A percentile compares a stretch with the other conserved stretches of the same genome.
These are phyloP conservation scores for Cylloceria caligata DNA, from an alignment of 2,888 invertebrate species.

Conservation along the genomic window DNA sequence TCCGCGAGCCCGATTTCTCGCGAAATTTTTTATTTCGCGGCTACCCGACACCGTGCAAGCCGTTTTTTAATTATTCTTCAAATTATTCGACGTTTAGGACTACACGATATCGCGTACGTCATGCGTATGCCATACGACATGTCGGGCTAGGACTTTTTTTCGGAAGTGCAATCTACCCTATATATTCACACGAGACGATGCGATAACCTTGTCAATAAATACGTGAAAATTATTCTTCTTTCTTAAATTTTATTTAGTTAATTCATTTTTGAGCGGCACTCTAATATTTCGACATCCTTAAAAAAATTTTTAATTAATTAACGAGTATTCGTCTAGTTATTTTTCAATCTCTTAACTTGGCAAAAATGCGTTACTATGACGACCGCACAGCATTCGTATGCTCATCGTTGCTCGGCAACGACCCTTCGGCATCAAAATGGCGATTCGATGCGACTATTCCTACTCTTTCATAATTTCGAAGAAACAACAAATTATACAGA, in stretches of 20 bases:
- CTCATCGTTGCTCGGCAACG: conserved; percentile 61
- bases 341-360: conserved; percentile 29
- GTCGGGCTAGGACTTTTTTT: conserved; percentile 68
- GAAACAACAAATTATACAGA: neutral
- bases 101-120: conserved; percentile 78
- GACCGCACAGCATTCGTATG: conserved; percentile 68
- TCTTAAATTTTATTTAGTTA: neutral
- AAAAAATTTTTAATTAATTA: neutral
- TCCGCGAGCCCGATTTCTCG: conserved; percentile 6
- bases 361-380: conserved; percentile 74
- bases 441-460: neutral
- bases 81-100: conserved; percentile 70
- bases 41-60: neutral
- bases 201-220: neutral
- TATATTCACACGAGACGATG: neutral
- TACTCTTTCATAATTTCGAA: neutral
- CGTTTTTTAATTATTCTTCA: conserved; percentile 46
- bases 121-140: conserved; percentile 66
- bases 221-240: neutral
- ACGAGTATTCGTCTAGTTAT: neutral
- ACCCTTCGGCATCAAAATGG: conserved; percentile 64
- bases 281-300: neutral
- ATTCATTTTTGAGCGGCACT: neutral
- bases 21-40: conserved; percentile 10
- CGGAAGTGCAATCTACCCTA: conserved; percentile 11